Evolutionary conservation across 2,113 vertebrate genomes (phyloP), one percentile per base, ranked within the genome.

Genomic region (Dasypus novemcinctus): DNA sequence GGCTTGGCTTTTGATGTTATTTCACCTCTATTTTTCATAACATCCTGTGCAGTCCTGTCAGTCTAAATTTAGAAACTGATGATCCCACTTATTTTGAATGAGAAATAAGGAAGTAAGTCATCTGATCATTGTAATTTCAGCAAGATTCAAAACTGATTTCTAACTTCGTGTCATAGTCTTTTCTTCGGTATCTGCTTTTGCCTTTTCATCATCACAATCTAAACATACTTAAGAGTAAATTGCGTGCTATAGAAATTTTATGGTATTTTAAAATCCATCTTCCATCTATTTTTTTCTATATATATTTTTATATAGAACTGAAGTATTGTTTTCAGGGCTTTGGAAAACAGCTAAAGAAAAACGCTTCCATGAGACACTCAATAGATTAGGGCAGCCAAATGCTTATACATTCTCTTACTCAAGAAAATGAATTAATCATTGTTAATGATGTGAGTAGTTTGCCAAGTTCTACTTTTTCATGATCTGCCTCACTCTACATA

Each of bases 371-470:
- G 20, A 63, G 49, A 86, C 10, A 17, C 12, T 86, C n/a, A 90
- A 1, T 79, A n/a, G 41, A 82, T 93, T 82, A 81, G 33, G 25
- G 2, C 31, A 79, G 69, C 36, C 7, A 78, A 86, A 79, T 76
- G 5, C 7, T 89, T 95, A 43, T n/a, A 18, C 76, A 7, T 85
- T 71, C 43, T 93, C 33, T 61, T 80, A 10, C 59, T 96, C 68
- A 92, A 83, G 52, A 86, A 92, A 83, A 93, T 63, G 87, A 81
- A 59, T 78, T 72, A 87, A 90, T 91, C 23, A 93, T 90, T 95
- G 33, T 41, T 96, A 46, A 86, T 92, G 25, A 52, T 75, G 91
- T 17, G 57, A 41, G 49, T 82, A 59, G 71, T 91, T 90, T 85
- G 20, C 49, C 36, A 61, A 31, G 6, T 63, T 72, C 33, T 72